Conservation (phyloP, 2,797 vertebrate species). For the Pipistrellus pygmaeus region DNA sequence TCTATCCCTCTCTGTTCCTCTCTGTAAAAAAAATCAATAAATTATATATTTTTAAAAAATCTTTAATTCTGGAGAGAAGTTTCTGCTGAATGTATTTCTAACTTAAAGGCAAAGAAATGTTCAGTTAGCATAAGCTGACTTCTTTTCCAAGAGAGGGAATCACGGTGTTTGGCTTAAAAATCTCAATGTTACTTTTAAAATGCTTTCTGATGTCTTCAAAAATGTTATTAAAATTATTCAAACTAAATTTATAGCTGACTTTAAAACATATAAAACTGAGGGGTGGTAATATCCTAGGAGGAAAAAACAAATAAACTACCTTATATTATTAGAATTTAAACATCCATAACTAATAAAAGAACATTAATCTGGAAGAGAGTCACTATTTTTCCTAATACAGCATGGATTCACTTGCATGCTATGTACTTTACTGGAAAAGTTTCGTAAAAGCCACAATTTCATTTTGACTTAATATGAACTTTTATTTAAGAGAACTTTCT, state of each 20-base stretch:
- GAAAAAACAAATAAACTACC: background rate
- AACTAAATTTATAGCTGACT: background rate
- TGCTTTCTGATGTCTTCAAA: background rate
- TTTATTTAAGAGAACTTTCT: background rate
- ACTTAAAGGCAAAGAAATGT: background rate
- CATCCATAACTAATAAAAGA: slow-evolving; percentile 10
- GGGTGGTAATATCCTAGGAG: background rate
- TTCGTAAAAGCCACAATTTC: background rate
- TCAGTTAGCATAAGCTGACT: background rate
- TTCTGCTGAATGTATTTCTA: slow-evolving; percentile 50
- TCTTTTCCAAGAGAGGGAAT: background rate
- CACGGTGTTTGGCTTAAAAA: background rate
- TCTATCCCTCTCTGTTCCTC: too few species aligned
- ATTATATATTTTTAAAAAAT: too few species aligned
- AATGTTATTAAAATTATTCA: slow-evolving; percentile 20
- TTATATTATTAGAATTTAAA: slow-evolving; percentile 2
- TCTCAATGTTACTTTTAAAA: slow-evolving; percentile 23
- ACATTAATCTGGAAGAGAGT: background rate
- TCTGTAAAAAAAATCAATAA: too few species aligned
- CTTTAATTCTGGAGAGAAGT: background rate
- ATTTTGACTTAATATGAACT: slow-evolving; percentile 10
- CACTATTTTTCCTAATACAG: background rate
- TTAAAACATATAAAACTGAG: slow-evolving; percentile 15
- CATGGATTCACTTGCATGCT: background rate
- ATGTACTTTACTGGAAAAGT: background rate